Evolutionary conservation across 1,140 invertebrate genomes (phyloP).

Genomic region (Bradysia coprophila): DNA sequence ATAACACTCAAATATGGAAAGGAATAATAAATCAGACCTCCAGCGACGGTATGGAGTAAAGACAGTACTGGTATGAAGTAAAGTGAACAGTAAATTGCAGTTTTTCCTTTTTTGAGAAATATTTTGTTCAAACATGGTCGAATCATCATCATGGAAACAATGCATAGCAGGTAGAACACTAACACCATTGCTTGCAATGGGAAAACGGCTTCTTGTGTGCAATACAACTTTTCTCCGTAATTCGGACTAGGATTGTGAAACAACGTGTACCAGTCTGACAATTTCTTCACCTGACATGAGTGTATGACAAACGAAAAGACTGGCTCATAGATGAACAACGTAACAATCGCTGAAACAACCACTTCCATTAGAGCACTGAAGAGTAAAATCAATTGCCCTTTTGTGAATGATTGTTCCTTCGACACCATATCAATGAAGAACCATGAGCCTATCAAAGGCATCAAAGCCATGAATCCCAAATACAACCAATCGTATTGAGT

Average conservation of each 20-base stretch:
- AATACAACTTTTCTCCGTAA: conserved; percentile 74
- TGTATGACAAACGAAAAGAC: conserved; percentile 49
- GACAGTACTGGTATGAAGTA: conserved; percentile 87
- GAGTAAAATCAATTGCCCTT: conserved; percentile 50
- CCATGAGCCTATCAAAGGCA: conserved; percentile 74
- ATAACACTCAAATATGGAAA: conserved; percentile 92
- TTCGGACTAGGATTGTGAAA: conserved; percentile 86
- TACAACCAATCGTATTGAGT: conserved; percentile 88
- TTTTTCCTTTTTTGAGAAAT: conserved; percentile 36
- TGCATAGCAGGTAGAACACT: conserved; percentile 72
- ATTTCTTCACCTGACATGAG: conserved; percentile 53
- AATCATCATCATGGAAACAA: conserved; percentile 57
- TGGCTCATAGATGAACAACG: conserved; percentile 59
- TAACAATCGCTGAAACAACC: conserved; percentile 44
- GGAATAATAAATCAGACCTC: conserved; percentile 84
- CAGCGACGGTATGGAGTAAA: conserved; percentile 73
- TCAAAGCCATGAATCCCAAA: conserved; percentile 77
- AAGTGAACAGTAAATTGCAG: conserved; percentile 80
- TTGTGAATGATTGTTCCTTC: conserved; percentile 40
- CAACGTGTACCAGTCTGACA: conserved; percentile 93
- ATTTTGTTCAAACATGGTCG: conserved; percentile 8
- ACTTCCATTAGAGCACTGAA: conserved; percentile 68
- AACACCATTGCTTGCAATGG: conserved; percentile 93
- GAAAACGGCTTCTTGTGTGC: conserved; percentile 93
- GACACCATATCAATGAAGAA: conserved; percentile 77